Percentiles rank a stretch among this genome's conserved stretches.
These are phyloP conservation scores for Microchrysa polita DNA, from an alignment of 2,888 invertebrate genomes.

Conservation along the genomic window DNA sequence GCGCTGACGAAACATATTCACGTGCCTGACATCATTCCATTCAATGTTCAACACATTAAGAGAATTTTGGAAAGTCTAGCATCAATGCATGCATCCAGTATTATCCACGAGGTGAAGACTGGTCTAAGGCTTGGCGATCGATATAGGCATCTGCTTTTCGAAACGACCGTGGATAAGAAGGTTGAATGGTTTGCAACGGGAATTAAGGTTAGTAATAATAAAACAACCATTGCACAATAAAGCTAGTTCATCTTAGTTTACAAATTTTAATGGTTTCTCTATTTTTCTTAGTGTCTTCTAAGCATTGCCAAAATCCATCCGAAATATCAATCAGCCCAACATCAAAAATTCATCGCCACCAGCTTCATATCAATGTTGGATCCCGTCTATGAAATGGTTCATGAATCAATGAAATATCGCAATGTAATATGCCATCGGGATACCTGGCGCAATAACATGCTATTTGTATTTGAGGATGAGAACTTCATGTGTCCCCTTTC, in stretches of 20 bases:
- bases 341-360: constrained; percentile 54
- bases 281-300: constrained; percentile 54
- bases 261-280: neutral
- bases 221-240: too few species aligned
- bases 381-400: constrained; percentile 53
- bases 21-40: constrained; percentile 50
- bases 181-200: constrained; percentile 57
- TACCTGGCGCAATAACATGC: constrained; percentile 62
- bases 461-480: constrained; percentile 55
- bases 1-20: constrained; percentile 55
- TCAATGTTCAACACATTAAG: constrained; percentile 59
- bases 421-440: constrained; percentile 66
- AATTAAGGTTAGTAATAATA: constrained; percentile 53
- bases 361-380: constrained; percentile 54
- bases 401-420: constrained; percentile 58
- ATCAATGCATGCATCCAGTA: constrained; percentile 62
- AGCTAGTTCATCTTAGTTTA: neutral
- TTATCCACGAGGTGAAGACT: constrained; percentile 60
- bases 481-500: constrained; percentile 57
- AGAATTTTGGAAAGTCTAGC: constrained; percentile 60
- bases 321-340: constrained; percentile 54
- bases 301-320: constrained; percentile 56
- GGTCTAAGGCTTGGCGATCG: constrained; percentile 54
- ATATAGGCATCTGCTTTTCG: constrained; percentile 54
- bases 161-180: constrained; percentile 54